Evolutionary conservation across 2,113 vertebrate species (phyloP).

Genomic region (Phainopepla nitens): DNA sequence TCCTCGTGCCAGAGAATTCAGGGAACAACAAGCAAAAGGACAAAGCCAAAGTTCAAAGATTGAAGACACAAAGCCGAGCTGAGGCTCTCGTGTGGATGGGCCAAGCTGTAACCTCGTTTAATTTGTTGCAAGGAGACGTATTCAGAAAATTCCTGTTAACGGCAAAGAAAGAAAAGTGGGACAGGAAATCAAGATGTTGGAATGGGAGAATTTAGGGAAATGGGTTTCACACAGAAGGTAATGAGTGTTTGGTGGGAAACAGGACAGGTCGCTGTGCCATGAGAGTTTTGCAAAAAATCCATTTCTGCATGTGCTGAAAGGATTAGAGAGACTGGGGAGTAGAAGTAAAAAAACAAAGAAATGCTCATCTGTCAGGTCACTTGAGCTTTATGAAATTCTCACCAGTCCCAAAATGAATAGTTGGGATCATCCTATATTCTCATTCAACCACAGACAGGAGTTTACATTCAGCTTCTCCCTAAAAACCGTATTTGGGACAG

Average conservation of each 20-base stretch:
- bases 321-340: neutral
- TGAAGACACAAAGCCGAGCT: constrained; percentile 32
- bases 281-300: constrained; percentile 17
- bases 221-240: constrained; percentile 10
- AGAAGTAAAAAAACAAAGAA: constrained; percentile 3
- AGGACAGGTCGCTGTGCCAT: neutral
- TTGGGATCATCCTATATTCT: neutral
- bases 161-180: constrained; percentile 7
- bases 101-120: constrained; percentile 55
- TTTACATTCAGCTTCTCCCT: neutral
- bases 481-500: neutral
- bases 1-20: constrained; percentile 3
- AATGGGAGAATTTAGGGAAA: constrained; percentile 37
- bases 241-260: constrained; percentile 10
- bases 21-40: constrained; percentile 20
- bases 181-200: constrained; percentile 36
- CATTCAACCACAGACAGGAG: neutral
- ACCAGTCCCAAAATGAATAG: neutral
- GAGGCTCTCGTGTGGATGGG: neutral
- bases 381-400: neutral
- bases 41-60: constrained; percentile 42
- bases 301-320: constrained; percentile 35
- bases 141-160: constrained; percentile 42
- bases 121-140: constrained; percentile 40
- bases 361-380: neutral